Base-by-base conservation (phyloP, 2,113 vertebrate genomes). In the Saccopteryx leptura region DNA sequence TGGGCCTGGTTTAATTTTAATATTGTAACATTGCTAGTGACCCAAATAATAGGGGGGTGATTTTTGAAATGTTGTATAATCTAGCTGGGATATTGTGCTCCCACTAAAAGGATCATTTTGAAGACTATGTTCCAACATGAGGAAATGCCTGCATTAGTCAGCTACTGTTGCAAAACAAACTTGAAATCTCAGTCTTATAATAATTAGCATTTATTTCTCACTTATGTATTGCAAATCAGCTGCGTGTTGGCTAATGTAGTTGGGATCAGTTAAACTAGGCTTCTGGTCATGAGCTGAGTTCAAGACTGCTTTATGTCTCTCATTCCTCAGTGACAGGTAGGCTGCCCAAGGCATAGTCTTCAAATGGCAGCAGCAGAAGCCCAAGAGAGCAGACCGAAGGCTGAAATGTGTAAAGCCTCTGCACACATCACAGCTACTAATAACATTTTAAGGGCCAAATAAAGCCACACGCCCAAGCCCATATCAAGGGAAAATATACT, bases 191-290 rank as follows among this genome's bases (percentile, higher is more conserved):
- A 88, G 19, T 33, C 26, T 28, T 26, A 69, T 18, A 5, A 46
- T 78, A 28, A 63, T 84, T 58, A 54, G n/a, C 26, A n/a, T 56
- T 74, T 69, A 75, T 81, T 74, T 88, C 72, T 89, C 61, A 82
- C 14, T n/a, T 26, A 46, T 52, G 6, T 21, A 72, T 76, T 95
- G 33, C 63, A 72, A 33, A 46, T 76, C 68, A 66, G 31, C 18
- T 66, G 14, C 31, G 12, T 76, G 96, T 80, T 26, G 17, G 15
- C 4, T 66, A 15, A 89, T 50, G 5, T 72, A 56, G 69, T 54
- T 68, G 5, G 33, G 0, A 50, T 65, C 82, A 1, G 17, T 96
- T 33, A 31, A 95, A 65, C 24, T 17, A 91, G 83, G 72, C 58
- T 79, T 10, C 18, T 85, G 39, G 39, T 50, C 21, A 33, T n/a